phyloP scores from a whole-genome alignment of 2,797 vertebrate species.

The Cynopterus sphinx region DNA sequence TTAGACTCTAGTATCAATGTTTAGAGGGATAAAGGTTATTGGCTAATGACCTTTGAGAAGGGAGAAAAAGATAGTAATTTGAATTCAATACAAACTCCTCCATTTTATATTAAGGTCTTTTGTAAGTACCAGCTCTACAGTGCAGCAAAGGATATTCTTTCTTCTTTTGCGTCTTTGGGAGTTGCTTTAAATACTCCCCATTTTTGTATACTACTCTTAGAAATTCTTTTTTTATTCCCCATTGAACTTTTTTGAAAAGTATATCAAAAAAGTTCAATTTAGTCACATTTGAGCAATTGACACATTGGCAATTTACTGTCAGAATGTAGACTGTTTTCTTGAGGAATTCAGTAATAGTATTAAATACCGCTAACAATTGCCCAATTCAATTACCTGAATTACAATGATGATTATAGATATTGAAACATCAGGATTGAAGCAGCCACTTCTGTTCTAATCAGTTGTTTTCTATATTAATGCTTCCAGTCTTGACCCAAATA shows the following conservation, averaged over 20 bases:
- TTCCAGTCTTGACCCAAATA: not conserved
- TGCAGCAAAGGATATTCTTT: not conserved
- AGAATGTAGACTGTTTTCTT: not conserved
- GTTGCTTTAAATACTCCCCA: not conserved
- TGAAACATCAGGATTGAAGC: not conserved
- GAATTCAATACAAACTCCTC: not conserved
- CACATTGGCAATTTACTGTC: not conserved
- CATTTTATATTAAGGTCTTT: not conserved
- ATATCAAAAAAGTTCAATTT: not conserved
- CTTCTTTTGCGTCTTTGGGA: not conserved
- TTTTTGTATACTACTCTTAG: not conserved
- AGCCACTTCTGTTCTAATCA: not conserved
- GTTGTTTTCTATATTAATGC: not conserved
- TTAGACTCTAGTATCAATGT: conserved; percentile 27
- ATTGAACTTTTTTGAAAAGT: not conserved
- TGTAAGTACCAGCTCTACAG: not conserved
- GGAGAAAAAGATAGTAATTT: not conserved
- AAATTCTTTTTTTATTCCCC: not conserved
- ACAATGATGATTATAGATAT: not conserved
- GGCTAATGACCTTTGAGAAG: conserved; percentile 47
- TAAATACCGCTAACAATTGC: not conserved
- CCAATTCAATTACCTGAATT: not conserved
- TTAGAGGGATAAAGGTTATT: conserved; percentile 39
- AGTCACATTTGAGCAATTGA: not conserved
- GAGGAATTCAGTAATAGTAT: not conserved